Conservation (phyloP, 2,888 invertebrate species). For the Mimumesa dahlbomi region DNA sequence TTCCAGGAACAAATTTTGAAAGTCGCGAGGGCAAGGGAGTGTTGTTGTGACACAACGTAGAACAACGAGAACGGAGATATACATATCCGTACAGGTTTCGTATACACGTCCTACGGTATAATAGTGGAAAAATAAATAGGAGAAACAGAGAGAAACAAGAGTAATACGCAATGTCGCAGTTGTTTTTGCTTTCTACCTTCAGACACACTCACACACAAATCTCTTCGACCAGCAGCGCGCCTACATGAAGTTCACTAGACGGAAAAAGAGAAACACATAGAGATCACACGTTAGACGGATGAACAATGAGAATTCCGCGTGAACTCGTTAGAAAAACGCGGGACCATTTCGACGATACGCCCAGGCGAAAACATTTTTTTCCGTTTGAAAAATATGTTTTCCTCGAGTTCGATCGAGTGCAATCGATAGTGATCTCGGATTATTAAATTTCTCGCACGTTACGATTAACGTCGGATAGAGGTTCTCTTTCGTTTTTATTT, state of each 20-base stretch:
- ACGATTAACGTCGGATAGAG: no score
- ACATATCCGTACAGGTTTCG: constrained; percentile 29
- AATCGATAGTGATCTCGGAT: no score
- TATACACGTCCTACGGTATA: constrained; percentile 56
- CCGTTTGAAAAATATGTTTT: no score
- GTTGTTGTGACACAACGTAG: constrained; percentile 8
- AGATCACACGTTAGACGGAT: constrained; percentile 72
- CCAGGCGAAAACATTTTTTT: not conserved
- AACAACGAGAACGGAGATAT: constrained; percentile 49
- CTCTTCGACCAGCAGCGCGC: constrained; percentile 79
- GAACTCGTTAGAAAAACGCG: constrained; percentile 4
- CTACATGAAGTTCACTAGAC: constrained; percentile 79
- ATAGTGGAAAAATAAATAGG: constrained; percentile 22
- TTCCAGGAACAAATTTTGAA: constrained; percentile 12
- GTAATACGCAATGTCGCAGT: constrained; percentile 59
- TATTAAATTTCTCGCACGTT: no score
- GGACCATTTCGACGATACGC: not conserved
- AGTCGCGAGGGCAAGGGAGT: not conserved
- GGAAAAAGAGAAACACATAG: constrained; percentile 78
- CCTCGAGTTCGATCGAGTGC: no score
- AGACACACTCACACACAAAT: constrained; percentile 80
- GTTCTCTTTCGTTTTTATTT: not conserved
- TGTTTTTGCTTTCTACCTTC: constrained; percentile 74
- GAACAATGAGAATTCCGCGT: constrained; percentile 26
- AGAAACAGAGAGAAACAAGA: constrained; percentile 16